Evolutionary conservation across 2,113 vertebrate species (phyloP), one percentile per base, ranked within the genome.

Genomic region (Syngnathus scovelli): DNA sequence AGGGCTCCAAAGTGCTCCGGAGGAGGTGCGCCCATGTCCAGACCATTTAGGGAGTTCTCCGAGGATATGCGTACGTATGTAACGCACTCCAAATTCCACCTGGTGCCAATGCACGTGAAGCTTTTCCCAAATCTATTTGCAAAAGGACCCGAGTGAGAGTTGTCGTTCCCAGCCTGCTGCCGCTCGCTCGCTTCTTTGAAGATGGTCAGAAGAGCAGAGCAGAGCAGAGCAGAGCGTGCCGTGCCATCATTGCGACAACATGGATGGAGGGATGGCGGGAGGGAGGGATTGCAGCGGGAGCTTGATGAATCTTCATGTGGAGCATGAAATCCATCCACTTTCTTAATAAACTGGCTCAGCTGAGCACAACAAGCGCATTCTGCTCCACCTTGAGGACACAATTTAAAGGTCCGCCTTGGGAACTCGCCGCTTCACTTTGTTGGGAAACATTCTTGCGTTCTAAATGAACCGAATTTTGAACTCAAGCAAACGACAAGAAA

Each of bases 1-100:
- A 66, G 23, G 56, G 58, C 72, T 76, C 76, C 82, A 80, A 87
- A 80, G 81, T 87, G 76, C 66, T 76, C 60, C 72, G 54, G 43
- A 66, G 38, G 61, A 63, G 38, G 54, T 70, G 46, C 4, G n/a
- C 13, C 23, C 27, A 3, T 33, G 3, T 33, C 27, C 13, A 8
- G 43, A 63, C 67, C 72, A 64, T 83, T 74, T 73, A 75, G 41
- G 72, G 73, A 81, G 68, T 61, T 68, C 12, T 56, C 27, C 68
- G 41, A 72, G 27, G 67, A 46, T 9, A 61, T 33, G 27, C 2
- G 27, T 33, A 33, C 27, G 6, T 1, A 38, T 61, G 71, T 38
- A 39, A 61, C 49, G 6, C 36, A 9, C 63, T 64, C 36, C 66
- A n/a, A 0, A 58, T 13, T 69, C 62, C 51, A 27, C 36, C 37